These are phyloP conservation scores for Cebus imitator DNA, from an alignment of 2,113 vertebrate genomes.

Conservation along the genomic window DNA sequence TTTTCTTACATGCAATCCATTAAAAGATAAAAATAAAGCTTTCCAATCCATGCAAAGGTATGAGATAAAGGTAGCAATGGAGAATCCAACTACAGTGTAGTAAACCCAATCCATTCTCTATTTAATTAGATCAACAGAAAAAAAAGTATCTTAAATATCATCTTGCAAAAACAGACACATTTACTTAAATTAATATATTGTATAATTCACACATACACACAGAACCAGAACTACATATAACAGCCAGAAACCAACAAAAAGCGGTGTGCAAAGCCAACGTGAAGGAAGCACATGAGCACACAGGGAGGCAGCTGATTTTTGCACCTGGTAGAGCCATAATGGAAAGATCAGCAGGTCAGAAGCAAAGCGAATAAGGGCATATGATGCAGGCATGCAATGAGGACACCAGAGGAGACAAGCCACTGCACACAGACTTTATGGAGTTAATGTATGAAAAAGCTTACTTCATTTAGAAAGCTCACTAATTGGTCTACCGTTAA, in stretches of 20 bases:
- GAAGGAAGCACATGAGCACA: slow-evolving; percentile 72
- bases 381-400: slow-evolving; percentile 77
- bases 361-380: slow-evolving; percentile 71
- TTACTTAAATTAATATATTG: slow-evolving; percentile 57
- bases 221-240: slow-evolving; percentile 70
- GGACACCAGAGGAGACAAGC: slow-evolving; percentile 83
- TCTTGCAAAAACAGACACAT: slow-evolving; percentile 69
- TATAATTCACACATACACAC: slow-evolving; percentile 68
- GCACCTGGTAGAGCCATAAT: slow-evolving; percentile 82
- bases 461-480: slow-evolving; percentile 99
- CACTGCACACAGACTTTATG: slow-evolving; percentile 91
- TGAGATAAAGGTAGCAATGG: slow-evolving; percentile 63
- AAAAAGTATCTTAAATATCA: slow-evolving; percentile 56
- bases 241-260: slow-evolving; percentile 76
- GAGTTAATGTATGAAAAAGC: slow-evolving; percentile 99
- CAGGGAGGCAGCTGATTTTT: slow-evolving; percentile 80
- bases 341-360: slow-evolving; percentile 86
- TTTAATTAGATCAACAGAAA: slow-evolving; percentile 46
- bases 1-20: slow-evolving; percentile 71
- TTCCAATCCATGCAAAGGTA: slow-evolving; percentile 73
- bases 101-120: slow-evolving; percentile 62
- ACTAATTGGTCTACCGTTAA: slow-evolving; percentile 99
- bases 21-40: slow-evolving; percentile 72
- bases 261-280: slow-evolving; percentile 80
- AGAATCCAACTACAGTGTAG: slow-evolving; percentile 66